phyloP scores from a whole-genome alignment of 64 coral and sea anemone species.

The Dendrophyllia cribrosa region DNA sequence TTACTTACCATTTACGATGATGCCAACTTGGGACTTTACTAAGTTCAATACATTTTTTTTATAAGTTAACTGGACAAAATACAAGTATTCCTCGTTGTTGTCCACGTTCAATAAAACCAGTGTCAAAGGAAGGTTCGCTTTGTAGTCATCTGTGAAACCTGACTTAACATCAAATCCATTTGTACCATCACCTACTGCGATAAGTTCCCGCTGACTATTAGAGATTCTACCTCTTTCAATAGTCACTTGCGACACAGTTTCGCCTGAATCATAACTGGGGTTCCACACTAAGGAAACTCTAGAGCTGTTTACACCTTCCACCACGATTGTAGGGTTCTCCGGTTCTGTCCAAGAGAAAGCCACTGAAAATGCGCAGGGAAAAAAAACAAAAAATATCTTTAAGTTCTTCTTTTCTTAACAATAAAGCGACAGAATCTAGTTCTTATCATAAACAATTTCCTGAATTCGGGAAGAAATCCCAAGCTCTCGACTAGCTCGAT shows the following conservation, averaged over 20 bases:
- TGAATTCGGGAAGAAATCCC: too few species aligned
- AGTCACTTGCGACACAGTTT: background rate
- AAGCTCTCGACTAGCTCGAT: too few species aligned
- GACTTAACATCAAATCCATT: background rate
- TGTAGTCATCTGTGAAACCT: background rate
- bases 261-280: too few species aligned
- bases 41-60: too few species aligned
- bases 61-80: background rate
- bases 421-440: too few species aligned
- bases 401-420: too few species aligned
- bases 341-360: background rate
- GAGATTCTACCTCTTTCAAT: background rate
- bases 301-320: background rate
- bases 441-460: too few species aligned
- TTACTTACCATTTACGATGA: background rate
- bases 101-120: background rate
- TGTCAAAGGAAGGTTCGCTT: background rate
- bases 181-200: background rate
- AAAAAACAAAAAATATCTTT: background rate
- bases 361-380: too few species aligned
- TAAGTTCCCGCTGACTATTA: too few species aligned
- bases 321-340: background rate
- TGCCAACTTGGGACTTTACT: background rate
- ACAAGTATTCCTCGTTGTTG: background rate
- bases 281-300: background rate